Conservation (phyloP, 2,113 vertebrate species). For the Gallinago media region DNA sequence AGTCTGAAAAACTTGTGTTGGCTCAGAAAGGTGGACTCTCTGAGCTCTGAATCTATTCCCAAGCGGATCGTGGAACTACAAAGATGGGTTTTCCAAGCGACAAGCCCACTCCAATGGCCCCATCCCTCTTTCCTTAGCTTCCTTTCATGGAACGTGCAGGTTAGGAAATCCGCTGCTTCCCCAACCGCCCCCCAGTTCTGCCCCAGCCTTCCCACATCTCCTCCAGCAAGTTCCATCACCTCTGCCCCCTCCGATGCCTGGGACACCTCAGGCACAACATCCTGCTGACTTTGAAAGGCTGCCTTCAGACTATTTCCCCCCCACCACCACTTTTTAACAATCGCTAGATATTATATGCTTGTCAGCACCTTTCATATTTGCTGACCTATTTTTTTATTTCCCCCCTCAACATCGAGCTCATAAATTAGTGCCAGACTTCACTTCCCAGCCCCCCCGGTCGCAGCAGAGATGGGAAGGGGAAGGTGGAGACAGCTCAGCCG, state of each 20-base stretch:
- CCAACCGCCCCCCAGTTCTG: accelerated
- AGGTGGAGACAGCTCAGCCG: not conserved
- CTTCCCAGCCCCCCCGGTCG: not conserved
- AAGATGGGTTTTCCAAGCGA: not conserved
- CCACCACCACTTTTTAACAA: not conserved
- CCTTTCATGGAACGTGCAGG: accelerated
- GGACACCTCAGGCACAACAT: not conserved
- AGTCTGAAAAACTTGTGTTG: accelerated
- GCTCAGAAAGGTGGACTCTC: not conserved
- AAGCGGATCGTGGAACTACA: accelerated
- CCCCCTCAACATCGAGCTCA: not conserved
- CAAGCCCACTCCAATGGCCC: not conserved
- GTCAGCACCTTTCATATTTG: slow-evolving; percentile 32
- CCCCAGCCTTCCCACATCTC: no score
- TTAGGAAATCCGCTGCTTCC: not conserved
- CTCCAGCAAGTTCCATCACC: not conserved
- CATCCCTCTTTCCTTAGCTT: accelerated
- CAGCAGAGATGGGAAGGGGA: not conserved
- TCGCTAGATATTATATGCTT: not conserved
- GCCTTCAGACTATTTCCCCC: not conserved
- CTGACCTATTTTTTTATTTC: not conserved
- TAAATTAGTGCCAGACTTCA: slow-evolving; percentile 3
- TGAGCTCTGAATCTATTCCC: accelerated
- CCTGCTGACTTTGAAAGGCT: not conserved
- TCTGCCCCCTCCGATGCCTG: accelerated